Base-by-base conservation (phyloP, 2,888 invertebrate genomes). In the Plagodis dolabraria region DNA sequence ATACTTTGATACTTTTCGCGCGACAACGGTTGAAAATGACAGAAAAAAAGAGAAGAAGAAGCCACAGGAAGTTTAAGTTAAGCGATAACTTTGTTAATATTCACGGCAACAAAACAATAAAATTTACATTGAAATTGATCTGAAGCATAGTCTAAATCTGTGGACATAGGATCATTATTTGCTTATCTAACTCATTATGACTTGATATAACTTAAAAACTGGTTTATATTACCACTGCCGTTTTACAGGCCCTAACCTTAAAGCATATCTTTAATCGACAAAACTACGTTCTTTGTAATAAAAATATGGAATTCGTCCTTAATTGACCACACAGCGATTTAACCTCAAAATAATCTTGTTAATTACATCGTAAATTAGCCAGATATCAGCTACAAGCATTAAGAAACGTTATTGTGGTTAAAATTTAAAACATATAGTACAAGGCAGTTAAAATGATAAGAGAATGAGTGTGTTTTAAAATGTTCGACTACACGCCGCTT, bases 281-380 rank as follows among this genome's bases (percentile, higher is more conserved):
- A 42, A 52, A 40, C 40, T 8, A 22, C 22, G 10, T 9, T 40
- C 40, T 5, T 1, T 10, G 10, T 34, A 60, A 36, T 56, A 60
- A 63, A 58, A 47, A 49, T 57, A 68, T 53, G 47, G 45, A 51
- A 57, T 44, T 53, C 40, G 33, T 38, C 43, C 54, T 58, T 68
- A 72, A 71, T 69, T 76, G 76, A 74, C 70, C 70, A 68, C 69
- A 77, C 73, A 71, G 71, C 50, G 69, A 56, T 68, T 73, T 72
- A 63, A 75, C 64, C 58, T 55, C 52, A 44, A 40, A 66, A 65
- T 71, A 68, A 74, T 71, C 70, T 68, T 72, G 59, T 65, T 69
- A 65, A 65, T 50, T 68, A 67, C 61, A 58, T 48, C 63, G 63
- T 66, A 71, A 70, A 74, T 69, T 60, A 65, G 56, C 57, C 49